Evolutionary conservation across 2,888 invertebrate species (phyloP), one percentile per base, ranked within the genome.

Genomic region (Hyposoter didymator): DNA sequence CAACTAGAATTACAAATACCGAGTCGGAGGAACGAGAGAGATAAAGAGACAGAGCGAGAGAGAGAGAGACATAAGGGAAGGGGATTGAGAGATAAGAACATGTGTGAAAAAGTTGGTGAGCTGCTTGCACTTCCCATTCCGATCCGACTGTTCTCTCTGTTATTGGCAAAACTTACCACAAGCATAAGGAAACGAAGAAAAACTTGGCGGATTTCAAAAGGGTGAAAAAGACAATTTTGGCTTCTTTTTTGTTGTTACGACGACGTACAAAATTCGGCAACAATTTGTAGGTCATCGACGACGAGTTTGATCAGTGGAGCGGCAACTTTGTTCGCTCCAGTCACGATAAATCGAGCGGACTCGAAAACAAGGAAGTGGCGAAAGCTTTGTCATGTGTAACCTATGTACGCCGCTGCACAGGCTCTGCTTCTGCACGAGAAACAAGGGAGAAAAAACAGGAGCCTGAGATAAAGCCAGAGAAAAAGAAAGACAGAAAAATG

Each of bases 261-360:
- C 22, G 67, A 6, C 19, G 14, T 72, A 45, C 39, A 73, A 73
- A 67, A 43, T 69, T 78, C 73, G 28, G 35, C 55, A 47, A 73
- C 66, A 73, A 73, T 83, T 78, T 73, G 47, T 67, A 78, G 73
- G 73, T 78, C 66, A 28, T 10, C 55, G 66, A 28, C 55, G 73
- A 83, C 47, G 49, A 49, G 83, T 73, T 67, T 73, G 78, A 78
- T 78, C 83, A 59, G 70, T 35, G 67, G 52, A 73, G 83, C 66
- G 73, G 72, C 72, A 83, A 83, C 67, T 78, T 39, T 66, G 67
- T 47, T 73, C 73, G 83, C 66, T 59, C 72, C 47, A 72, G 78
- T 73, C 67, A 43, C 45, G 59, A 83, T 73, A 67, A 83, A 83
- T 83, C 83, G 78, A 78, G 82, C 45, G 55, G 70, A 78, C 78